These are phyloP conservation scores for Nemurella pictetii DNA, from an alignment of 2,888 invertebrate species.

Conservation along the genomic window DNA sequence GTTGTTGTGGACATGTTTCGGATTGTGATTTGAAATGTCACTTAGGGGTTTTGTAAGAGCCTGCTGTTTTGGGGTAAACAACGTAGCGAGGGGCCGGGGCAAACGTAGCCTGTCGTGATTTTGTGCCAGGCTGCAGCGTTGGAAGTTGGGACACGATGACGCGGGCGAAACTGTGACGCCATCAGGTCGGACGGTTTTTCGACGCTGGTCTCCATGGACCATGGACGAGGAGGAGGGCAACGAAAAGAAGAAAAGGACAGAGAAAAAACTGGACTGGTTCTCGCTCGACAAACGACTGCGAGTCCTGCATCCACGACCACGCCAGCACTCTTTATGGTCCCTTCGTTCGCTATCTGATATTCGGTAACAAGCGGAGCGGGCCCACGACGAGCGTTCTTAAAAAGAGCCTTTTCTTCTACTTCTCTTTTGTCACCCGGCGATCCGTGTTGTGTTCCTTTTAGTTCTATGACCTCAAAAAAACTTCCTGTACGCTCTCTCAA, in stretches of 20 bases:
- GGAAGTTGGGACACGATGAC: background rate
- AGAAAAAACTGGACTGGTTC: background rate
- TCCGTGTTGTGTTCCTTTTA: slow-evolving; percentile 23
- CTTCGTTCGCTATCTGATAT: slow-evolving; percentile 20
- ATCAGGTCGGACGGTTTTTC: background rate
- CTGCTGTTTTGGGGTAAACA: background rate
- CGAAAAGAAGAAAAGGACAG: background rate
- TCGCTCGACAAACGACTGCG: background rate
- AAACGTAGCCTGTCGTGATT: background rate
- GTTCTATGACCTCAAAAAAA: slow-evolving; percentile 26
- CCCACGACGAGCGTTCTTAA: background rate
- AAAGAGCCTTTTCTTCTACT: slow-evolving; percentile 24
- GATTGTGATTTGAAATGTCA: background rate
- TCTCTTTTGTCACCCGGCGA: slow-evolving; percentile 1
- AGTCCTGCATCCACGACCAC: background rate
- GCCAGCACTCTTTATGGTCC: background rate
- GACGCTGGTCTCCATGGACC: background rate
- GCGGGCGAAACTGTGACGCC: background rate
- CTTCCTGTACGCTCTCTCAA: slow-evolving; percentile 8
- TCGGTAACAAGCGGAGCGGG: background rate
- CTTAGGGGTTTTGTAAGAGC: background rate
- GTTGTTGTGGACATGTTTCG: background rate
- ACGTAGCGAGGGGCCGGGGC: background rate
- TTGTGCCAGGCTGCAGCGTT: background rate
- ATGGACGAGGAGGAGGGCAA: background rate